These are phyloP conservation scores for Lophotis ruficrista DNA, from an alignment of 2,113 vertebrate species.

Conservation along the genomic window DNA sequence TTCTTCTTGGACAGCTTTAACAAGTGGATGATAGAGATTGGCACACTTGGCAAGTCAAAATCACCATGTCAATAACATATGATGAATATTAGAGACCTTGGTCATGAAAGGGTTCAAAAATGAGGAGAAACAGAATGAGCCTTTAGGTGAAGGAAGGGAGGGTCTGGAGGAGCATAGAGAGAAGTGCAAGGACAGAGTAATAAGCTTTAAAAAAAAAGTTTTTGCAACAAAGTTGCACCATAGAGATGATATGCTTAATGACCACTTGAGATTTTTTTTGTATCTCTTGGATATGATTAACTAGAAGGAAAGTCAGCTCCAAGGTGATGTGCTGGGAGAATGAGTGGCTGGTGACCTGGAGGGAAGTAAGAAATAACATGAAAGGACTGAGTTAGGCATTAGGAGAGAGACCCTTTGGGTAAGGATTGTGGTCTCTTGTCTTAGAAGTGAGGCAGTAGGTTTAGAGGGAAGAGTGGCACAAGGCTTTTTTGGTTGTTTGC, in stretches of 20 bases:
- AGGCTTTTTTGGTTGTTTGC: neutral
- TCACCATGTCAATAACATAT: fast-evolving
- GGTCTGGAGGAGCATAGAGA: neutral
- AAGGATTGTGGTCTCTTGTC: neutral
- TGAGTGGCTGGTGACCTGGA: neutral
- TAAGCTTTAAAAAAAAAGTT: neutral
- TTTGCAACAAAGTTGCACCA: neutral
- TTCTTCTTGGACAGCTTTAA: neutral
- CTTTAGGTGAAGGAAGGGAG: neutral
- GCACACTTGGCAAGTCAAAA: neutral
- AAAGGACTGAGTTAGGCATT: neutral
- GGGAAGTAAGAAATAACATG: neutral
- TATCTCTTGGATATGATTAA: neutral
- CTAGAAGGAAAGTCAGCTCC: neutral
- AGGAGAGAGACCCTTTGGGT: neutral
- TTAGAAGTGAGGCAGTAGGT: neutral
- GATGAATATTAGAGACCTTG: neutral
- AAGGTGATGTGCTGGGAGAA: neutral
- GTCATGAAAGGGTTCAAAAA: neutral
- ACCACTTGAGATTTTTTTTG: neutral
- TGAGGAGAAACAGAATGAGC: neutral
- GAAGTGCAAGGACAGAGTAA: neutral
- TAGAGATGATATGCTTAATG: neutral
- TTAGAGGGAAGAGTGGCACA: neutral
- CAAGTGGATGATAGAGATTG: neutral